Base-by-base conservation (phyloP, 2,888 invertebrate species). In the Ptychoptera albimana region DNA sequence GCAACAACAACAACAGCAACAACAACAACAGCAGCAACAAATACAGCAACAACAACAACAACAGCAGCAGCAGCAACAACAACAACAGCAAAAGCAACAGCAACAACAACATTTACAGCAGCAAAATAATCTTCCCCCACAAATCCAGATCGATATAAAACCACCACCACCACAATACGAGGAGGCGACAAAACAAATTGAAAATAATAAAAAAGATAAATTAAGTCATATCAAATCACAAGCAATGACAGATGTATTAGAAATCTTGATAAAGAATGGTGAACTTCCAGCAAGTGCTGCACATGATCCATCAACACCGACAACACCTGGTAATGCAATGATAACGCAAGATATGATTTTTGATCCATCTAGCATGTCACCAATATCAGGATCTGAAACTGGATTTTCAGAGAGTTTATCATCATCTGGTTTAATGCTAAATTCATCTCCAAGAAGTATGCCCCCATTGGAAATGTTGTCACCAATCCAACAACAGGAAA, bases 201-300 rank as follows among this genome's bases (percentile, higher is more conserved):
- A 42, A 14, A 23, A 36, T 30, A 39, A 39, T 46, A 53, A 52
- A 29, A 63, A 64, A 49, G 62, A 30, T 34, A 39, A 35, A 29
- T 29, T 16, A n/a, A 36, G 12, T 35, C 12, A 39, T 40, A 52
- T 64, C 1, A 65, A 66, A 46, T 61, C 63, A 56, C 59, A 67
- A 54, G 64, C 64, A 47, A 55, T 64, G 23, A 60, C 59, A 37
- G 93, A 94, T 63, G 91, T 94, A 1, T 68, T 94, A 44, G 92
- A 94, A 60, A 91, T 94, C 52, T 73, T 94, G 11, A 91, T 93
- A 38, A 84, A 91, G 58, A 89, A 88, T 60, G 93, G 93, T 10
- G 93, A 93, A 58, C 64, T 93, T 46, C 88, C 92, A 1, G 80
- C 89, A 8, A 88, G 88, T 54, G 88, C 88, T 1, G 89, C 57